These are phyloP conservation scores for Pseudoips prasinana DNA, from an alignment of 2,888 invertebrate species.

Conservation along the genomic window DNA sequence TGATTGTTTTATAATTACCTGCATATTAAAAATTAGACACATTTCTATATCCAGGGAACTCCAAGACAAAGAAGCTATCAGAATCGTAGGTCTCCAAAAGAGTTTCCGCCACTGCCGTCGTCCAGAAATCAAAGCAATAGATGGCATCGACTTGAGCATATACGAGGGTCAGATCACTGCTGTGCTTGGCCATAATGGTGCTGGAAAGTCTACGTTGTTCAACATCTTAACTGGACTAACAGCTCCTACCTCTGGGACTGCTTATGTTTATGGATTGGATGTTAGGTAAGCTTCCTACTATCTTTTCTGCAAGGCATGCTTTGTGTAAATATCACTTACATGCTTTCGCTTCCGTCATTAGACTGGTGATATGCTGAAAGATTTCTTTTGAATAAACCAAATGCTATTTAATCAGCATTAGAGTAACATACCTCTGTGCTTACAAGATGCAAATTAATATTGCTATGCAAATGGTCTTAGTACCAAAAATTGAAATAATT, in stretches of 20 bases:
- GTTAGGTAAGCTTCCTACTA: constrained; percentile 84
- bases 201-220: constrained; percentile 93
- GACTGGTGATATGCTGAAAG: no score
- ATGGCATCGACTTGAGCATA: constrained; percentile 90
- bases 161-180: constrained; percentile 94
- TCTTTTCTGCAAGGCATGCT: no score
- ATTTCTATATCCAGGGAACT: constrained; percentile 73
- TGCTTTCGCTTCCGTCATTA: no score
- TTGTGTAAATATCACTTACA: no score
- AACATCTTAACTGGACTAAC: constrained; percentile 93
- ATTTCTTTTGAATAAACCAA: no score
- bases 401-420: no score
- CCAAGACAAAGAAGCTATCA: constrained; percentile 88
- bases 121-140: constrained; percentile 87
- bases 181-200: constrained; percentile 92
- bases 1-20: no score
- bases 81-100: constrained; percentile 88
- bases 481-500: no score
- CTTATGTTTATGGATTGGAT: constrained; percentile 88
- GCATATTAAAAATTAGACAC: no score
- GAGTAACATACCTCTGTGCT: no score
- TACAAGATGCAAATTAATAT: no score
- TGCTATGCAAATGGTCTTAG: no score
- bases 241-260: constrained; percentile 87
- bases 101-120: constrained; percentile 86